Percentiles rank a stretch among this genome's conserved stretches.
Evolutionary conservation across 1,140 invertebrate species (phyloP).

Genomic region (Cylas formicarius): DNA sequence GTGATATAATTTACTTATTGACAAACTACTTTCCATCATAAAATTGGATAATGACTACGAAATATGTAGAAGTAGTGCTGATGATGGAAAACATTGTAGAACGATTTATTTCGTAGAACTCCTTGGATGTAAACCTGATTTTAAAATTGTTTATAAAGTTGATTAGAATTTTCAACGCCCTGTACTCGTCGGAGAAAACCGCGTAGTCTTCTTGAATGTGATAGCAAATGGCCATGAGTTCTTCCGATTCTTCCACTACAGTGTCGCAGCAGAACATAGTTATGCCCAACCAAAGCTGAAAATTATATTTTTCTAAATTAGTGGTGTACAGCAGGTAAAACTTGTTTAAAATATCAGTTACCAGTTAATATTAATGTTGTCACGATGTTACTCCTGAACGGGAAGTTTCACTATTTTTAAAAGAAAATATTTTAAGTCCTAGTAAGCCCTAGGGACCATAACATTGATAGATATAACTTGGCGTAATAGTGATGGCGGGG

Average conservation of each 20-base stretch:
- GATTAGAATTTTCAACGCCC: conserved; percentile 11
- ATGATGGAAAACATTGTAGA: conserved; percentile 20
- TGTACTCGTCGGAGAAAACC: conserved; percentile 13
- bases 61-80: conserved; percentile 20
- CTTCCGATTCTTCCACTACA: conserved; percentile 15
- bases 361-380: too few relatives aligned
- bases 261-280: conserved; percentile 19
- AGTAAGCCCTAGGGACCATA: too few relatives aligned
- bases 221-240: conserved; percentile 17
- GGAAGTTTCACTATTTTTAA: too few relatives aligned
- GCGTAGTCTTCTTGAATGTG: conserved; percentile 11
- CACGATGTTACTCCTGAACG: too few relatives aligned
- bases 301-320: too few relatives aligned
- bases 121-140: conserved; percentile 16
- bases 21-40: conserved; percentile 18
- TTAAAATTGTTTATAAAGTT: conserved; percentile 12
- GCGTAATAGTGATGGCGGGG: too few relatives aligned
- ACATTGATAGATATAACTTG: too few relatives aligned
- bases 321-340: too few relatives aligned
- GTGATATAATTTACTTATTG: too few relatives aligned
- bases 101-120: conserved; percentile 19
- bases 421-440: too few relatives aligned
- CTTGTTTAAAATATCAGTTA: too few relatives aligned
- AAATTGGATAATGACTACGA: conserved; percentile 20
- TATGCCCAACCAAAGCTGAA: conserved; percentile 15